Conservation (phyloP, 2,888 invertebrate genomes). For the Conus canariensis region DNA sequence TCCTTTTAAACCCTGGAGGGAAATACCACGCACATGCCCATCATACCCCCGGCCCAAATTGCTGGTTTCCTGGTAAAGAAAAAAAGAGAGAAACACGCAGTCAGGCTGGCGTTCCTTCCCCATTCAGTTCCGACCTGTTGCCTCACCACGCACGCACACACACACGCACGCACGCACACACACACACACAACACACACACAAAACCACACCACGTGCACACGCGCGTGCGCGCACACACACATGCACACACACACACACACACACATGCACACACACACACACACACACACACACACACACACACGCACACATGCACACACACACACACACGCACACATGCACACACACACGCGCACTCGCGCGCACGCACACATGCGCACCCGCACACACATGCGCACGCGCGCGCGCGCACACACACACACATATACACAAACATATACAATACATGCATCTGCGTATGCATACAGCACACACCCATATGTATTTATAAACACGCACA, state of each 20-base stretch:
- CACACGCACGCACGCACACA: not conserved
- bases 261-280: not conserved
- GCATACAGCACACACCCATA: no score
- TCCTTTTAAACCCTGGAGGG: no score
- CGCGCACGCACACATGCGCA: not conserved
- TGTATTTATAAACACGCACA: no score
- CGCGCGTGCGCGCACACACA: not conserved
- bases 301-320: not conserved
- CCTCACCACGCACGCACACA: not conserved
- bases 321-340: constrained; percentile 9
- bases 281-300: not conserved
- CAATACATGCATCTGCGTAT: no score
- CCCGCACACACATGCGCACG: not conserved
- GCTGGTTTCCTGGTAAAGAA: no score
- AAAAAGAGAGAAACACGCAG: no score
- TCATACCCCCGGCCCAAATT: no score
- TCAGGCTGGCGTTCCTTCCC: no score
- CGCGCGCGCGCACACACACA: not conserved
- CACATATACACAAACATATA: not conserved
- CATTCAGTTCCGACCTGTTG: no score
- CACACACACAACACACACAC: not conserved
- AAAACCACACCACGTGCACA: not conserved
- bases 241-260: constrained; percentile 12
- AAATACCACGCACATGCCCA: no score
- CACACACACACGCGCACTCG: not conserved